These are phyloP conservation scores for Yoshiicerus persimilis DNA, from an alignment of 1,140 invertebrate species.

Conservation along the genomic window DNA sequence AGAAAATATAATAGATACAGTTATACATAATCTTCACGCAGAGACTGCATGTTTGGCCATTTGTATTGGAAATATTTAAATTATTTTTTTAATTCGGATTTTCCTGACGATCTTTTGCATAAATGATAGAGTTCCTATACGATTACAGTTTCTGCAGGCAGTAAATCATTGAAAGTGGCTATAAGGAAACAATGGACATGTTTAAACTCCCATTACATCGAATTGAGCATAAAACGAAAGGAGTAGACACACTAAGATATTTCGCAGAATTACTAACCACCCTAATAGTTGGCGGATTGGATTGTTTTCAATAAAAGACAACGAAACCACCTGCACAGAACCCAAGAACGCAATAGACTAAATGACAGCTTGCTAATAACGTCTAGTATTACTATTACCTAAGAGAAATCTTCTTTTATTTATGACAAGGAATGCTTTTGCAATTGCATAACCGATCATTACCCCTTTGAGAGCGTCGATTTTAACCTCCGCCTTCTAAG, in stretches of 20 bases:
- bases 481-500: neutral
- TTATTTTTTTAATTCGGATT: neutral
- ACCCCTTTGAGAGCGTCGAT: neutral
- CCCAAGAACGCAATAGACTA: neutral
- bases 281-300: neutral
- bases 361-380: conserved; percentile 17
- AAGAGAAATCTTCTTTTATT: neutral
- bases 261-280: neutral
- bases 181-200: neutral
- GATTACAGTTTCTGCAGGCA: neutral
- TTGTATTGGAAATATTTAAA: neutral
- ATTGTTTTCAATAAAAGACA: neutral
- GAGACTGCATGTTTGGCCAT: too few species aligned
- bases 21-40: too few species aligned
- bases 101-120: neutral
- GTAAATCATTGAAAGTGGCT: neutral
- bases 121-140: neutral
- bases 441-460: conserved; percentile 7
- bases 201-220: neutral
- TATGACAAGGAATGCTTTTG: neutral
- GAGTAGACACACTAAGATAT: neutral
- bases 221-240: neutral
- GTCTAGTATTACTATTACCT: neutral
- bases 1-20: neutral
- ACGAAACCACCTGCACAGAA: neutral